A percentile compares a stretch with the other conserved stretches of the same genome.
phyloP scores from a whole-genome alignment of 2,888 invertebrate genomes.

The Ferrisia virgata region DNA sequence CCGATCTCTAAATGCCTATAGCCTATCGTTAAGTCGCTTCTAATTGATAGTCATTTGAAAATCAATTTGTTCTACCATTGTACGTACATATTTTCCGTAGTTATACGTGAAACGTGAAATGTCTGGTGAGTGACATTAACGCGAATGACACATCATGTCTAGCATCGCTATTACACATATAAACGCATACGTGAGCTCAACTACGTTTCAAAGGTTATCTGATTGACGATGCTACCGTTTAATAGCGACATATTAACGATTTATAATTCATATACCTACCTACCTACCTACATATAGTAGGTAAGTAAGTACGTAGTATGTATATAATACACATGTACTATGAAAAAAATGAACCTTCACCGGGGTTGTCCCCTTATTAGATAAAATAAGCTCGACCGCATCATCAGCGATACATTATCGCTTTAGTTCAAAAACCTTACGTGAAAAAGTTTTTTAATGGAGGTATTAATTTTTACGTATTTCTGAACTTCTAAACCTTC shows the following conservation, averaged over 20 bases:
- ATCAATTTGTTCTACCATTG: not conserved
- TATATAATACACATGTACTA: no score
- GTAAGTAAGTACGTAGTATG: no score
- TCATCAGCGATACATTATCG: not conserved
- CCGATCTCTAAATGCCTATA: not conserved
- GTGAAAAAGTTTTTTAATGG: not conserved
- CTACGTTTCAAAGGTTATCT: constrained; percentile 18
- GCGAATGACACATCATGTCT: not conserved
- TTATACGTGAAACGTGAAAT: not conserved
- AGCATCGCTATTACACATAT: not conserved
- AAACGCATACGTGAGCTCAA: constrained; percentile 7
- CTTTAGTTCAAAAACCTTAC: not conserved
- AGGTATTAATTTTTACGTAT: not conserved
- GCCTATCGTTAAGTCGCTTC: not conserved
- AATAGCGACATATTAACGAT: constrained; percentile 19
- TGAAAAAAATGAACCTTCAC: not conserved
- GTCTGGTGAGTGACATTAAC: not conserved
- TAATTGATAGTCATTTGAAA: constrained; percentile 16
- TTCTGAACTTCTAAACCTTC: not conserved
- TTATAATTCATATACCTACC: constrained; percentile 13
- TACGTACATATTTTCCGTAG: not conserved
- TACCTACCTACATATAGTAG: no score
- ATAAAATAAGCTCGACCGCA: constrained; percentile 1
- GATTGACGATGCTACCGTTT: constrained; percentile 21
- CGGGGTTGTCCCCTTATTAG: not conserved